Base-by-base conservation (phyloP, 2,888 invertebrate genomes). In the Siphonodentalium dalli region DNA sequence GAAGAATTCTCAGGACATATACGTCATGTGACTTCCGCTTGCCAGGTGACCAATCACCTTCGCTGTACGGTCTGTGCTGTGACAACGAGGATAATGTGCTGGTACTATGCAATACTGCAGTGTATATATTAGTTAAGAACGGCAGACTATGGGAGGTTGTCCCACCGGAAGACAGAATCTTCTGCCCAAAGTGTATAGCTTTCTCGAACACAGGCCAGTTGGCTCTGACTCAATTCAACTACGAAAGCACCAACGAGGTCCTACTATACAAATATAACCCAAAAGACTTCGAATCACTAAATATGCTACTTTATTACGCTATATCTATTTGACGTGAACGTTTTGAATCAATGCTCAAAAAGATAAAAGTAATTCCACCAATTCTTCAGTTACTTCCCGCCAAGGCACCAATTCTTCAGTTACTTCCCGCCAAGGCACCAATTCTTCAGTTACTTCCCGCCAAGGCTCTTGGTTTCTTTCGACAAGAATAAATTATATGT, bases 71-170 rank as follows among this genome's bases (percentile, higher is more conserved):
- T 1, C 31, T 78, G 38, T 72, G 75, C 49, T 62, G 71, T 3
- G 78, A 77, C 48, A 50, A 58, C 9, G 75, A 73, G 34, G 75
- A 69, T n/a, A 77, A 78, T 57, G 66, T 74, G 11, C 52, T 77
- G 9, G 65, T 78, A 18, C 66, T 75, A 58, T 76, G 75, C 58
- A 78, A 77, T 59, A 68, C 61, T 26, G 67, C 71, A 24, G 69
- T 74, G 26, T 78, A 73, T 54, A 71, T 78, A 29, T 52, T 75
- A 24, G 72, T 75, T 20, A 71, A 71, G 55, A 74, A 73, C 41
- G 78, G 78, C 8, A 68, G 78, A 13, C 63, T 78, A 3, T 78
- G 78, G 78, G 78, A 78, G 44, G 68, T 74, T 26, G 45, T 76
- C 33, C 69, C 74, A 11, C 58, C 74, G 13, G 66, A 66, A 33